Evolutionary conservation across 2,888 invertebrate species (phyloP), one percentile per base, ranked within the genome.

Genomic region (Synanthedon tipuliformis): DNA sequence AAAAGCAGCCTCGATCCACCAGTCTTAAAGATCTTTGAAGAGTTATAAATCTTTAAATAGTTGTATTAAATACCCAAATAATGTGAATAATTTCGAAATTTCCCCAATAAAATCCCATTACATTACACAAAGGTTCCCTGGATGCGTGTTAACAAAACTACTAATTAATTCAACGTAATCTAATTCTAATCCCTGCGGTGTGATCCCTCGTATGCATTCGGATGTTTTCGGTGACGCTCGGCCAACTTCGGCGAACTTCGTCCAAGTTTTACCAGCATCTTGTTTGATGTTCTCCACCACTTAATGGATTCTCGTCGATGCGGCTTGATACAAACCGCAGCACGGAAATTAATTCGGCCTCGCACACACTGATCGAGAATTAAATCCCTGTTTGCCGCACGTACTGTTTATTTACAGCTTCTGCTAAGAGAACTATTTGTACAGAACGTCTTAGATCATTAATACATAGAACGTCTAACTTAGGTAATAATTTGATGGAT

Each of bases 341-440:
- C 51, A 59, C 62, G 71, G 68, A 71, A 67, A 74, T 74, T 73
- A 70, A 69, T 68, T 66, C 60, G 57, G 60, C 64, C 62, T 57
- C 16, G 49, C 18, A 49, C 49, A 23, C 15, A 13, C 34, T 34
- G 34, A 34, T 10, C 34, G 34, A 34, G 34, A 34, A 34, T 34
- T 10, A 34, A 34, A 34, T 34, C 34, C 34, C 34, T 34, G 34
- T 34, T 34, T 34, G 8, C 34, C 34, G 10, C 34, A 23, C 23
- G 34, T 34, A 34, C 34, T 34, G 34, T 34, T 34, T 34, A 34
- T 34, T 34, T 10, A 34, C 34, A 34, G 10, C 34, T 3, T 10
- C 34, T 34, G 34, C 34, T 34, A 34, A 34, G 34, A 34, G 34
- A 34, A 3, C 10, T 34, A 34, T 10, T 34, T 10, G 34, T 2